A percentile compares a stretch with the other conserved stretches of the same genome.
phyloP scores from a whole-genome alignment of 2,888 invertebrate genomes.

The Amaurobius ferox region DNA sequence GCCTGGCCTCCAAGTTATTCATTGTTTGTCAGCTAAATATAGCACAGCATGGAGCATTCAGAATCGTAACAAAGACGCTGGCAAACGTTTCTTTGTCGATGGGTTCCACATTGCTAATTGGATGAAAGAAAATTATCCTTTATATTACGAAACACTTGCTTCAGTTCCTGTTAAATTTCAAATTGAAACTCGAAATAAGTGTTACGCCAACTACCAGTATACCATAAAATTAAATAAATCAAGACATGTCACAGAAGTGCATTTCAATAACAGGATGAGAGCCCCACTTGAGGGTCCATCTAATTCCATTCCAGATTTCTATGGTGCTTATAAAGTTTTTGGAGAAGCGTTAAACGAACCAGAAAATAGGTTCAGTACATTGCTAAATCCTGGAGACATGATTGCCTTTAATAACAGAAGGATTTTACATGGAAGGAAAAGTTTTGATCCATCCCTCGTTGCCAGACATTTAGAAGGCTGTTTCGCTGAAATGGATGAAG shows the following conservation, averaged over 20 bases:
- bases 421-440: constrained; percentile 76
- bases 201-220: constrained; percentile 71
- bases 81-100: constrained; percentile 76
- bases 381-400: constrained; percentile 76
- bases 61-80: not conserved
- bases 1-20: constrained; percentile 76
- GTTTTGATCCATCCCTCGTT: constrained; percentile 75
- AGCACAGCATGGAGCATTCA: no score
- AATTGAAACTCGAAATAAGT: constrained; percentile 42
- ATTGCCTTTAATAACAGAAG: constrained; percentile 77
- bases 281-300: constrained; percentile 77
- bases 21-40: constrained; percentile 75
- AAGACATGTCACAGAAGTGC: constrained; percentile 76
- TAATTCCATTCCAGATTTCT: constrained; percentile 76
- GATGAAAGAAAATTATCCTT: constrained; percentile 76
- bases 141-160: constrained; percentile 76
- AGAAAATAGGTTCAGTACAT: constrained; percentile 69
- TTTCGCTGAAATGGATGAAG: constrained; percentile 77
- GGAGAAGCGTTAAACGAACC: constrained; percentile 6
- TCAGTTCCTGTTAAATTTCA: constrained; percentile 76
- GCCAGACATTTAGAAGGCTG: constrained; percentile 76
- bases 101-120: constrained; percentile 76
- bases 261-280: constrained; percentile 75
- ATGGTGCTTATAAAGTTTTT: constrained; percentile 75
- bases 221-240: constrained; percentile 75